Evolutionary conservation across 2,888 invertebrate genomes (phyloP).

Genomic region (Calliopum simillimum): DNA sequence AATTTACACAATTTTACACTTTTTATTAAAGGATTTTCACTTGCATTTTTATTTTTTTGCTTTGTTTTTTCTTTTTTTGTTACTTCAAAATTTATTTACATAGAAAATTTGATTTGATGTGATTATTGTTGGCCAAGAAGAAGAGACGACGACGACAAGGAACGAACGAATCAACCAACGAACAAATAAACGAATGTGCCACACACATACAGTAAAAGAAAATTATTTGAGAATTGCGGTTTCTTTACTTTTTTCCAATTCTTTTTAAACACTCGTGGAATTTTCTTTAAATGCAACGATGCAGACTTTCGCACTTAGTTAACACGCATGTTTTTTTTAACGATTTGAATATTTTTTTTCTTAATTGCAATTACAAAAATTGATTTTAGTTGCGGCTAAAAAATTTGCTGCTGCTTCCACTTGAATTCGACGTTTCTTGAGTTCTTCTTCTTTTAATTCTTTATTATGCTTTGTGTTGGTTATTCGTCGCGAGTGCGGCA

Average conservation of each 20-base stretch:
- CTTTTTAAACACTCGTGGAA: conserved; percentile 1
- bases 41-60: too few relatives aligned
- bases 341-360: not conserved
- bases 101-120: conserved; percentile 22
- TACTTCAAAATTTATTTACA: conserved; percentile 31
- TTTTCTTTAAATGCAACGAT: too few relatives aligned
- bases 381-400: not conserved
- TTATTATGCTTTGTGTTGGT: conserved; percentile 25
- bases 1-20: too few relatives aligned
- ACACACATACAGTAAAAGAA: conserved; percentile 20
- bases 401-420: not conserved
- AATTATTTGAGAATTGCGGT: conserved; percentile 8
- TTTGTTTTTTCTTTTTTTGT: not conserved
- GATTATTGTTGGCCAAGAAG: conserved; percentile 4
- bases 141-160: conserved; percentile 19
- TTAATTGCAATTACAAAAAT: not conserved
- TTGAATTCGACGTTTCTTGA: conserved; percentile 2
- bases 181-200: conserved; percentile 16
- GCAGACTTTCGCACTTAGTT: too few relatives aligned
- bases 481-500: conserved; percentile 5
- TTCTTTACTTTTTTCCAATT: not conserved
- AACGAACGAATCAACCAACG: not conserved
- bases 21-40: too few relatives aligned
- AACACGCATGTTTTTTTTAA: not conserved
- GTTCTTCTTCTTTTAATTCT: conserved; percentile 10